A percentile compares a stretch with the other conserved stretches of the same genome.
Evolutionary conservation across 2,113 vertebrate genomes (phyloP).

Genomic region (Nothoprocta pentlandii): DNA sequence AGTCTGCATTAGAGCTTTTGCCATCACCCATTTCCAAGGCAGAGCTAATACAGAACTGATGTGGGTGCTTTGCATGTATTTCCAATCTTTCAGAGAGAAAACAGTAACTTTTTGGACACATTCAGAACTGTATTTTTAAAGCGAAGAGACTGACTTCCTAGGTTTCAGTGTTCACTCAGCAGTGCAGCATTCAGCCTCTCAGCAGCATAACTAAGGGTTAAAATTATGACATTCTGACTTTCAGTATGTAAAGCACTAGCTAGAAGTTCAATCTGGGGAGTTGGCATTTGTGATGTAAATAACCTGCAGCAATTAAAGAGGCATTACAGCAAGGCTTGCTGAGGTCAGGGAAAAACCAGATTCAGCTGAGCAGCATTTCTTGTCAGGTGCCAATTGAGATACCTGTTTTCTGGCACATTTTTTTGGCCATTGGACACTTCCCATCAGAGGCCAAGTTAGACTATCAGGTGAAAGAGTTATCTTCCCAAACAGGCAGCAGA

Average conservation of each 20-base stretch:
- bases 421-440: neutral
- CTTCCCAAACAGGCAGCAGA: neutral
- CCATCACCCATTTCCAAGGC: neutral
- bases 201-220: neutral
- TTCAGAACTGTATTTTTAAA: neutral
- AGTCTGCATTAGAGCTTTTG: neutral
- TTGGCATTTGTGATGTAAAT: neutral
- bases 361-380: neutral
- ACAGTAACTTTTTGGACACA: rapidly evolving
- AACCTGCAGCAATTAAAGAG: neutral
- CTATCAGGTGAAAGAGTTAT: neutral
- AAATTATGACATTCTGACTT: neutral
- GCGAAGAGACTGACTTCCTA: neutral
- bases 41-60: neutral
- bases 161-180: neutral
- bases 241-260: neutral
- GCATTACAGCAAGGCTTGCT: neutral
- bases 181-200: neutral
- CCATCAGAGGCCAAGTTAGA: neutral
- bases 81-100: neutral
- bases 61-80: neutral
- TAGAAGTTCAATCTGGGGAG: neutral
- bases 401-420: neutral
- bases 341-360: neutral
- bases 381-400: neutral